A percentile compares a stretch with the other conserved stretches of the same genome.
These are phyloP conservation scores for Enteromius mattozi DNA, from an alignment of 2,797 vertebrate species.

Conservation along the genomic window DNA sequence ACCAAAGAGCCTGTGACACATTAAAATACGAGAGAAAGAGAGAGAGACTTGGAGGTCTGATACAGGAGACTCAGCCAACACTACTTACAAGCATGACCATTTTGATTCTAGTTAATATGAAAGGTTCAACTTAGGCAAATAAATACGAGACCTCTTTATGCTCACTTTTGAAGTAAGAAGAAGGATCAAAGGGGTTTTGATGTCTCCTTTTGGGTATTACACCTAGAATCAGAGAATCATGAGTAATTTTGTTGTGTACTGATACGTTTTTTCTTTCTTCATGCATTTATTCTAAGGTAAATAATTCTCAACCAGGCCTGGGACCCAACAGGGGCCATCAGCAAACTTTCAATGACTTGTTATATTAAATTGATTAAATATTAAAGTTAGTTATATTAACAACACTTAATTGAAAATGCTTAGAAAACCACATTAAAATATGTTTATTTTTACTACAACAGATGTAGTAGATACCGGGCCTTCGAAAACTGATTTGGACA, in stretches of 20 bases:
- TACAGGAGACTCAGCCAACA: constrained; percentile 11
- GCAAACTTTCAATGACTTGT: neutral
- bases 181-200: neutral
- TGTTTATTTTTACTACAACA: neutral
- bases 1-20: constrained; percentile 57
- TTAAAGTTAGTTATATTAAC: neutral
- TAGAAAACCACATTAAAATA: neutral
- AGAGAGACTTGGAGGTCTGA: neutral
- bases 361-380: neutral
- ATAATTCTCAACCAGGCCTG: neutral
- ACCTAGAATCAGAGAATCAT: neutral
- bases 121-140: constrained; percentile 12
- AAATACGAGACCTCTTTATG: neutral
- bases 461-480: neutral
- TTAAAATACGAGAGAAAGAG: constrained; percentile 41
- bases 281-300: neutral
- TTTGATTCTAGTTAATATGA: constrained; percentile 13
- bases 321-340: neutral
- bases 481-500: neutral
- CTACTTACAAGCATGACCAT: constrained; percentile 13
- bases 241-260: neutral
- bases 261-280: neutral
- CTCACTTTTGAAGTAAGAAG: neutral
- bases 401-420: neutral
- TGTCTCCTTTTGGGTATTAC: neutral